These are phyloP conservation scores for Cheilosia impressa DNA, from an alignment of 2,888 invertebrate species.

Conservation along the genomic window DNA sequence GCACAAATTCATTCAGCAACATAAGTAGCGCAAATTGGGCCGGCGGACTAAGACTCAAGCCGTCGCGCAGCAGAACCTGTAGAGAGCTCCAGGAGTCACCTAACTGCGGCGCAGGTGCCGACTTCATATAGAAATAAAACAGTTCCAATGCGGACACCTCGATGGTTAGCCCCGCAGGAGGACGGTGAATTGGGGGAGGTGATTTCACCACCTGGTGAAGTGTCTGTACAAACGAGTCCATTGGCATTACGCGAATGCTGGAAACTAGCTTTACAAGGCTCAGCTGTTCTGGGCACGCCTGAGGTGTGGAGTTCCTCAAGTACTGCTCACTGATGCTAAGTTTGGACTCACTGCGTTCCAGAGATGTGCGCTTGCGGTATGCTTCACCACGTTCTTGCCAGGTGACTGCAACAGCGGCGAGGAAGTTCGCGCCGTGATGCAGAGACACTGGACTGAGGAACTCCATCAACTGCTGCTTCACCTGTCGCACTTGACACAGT, in stretches of 20 bases:
- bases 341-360: conserved; percentile 78
- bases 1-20: conserved; percentile 92
- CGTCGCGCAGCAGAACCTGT: conserved; percentile 90
- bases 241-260: conserved; percentile 92
- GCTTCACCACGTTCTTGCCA: conserved; percentile 90
- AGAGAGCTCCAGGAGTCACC: conserved; percentile 92
- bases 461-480: conserved; percentile 91
- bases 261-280: conserved; percentile 91
- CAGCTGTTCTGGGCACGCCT: conserved; percentile 88
- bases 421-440: conserved; percentile 91
- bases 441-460: conserved; percentile 93
- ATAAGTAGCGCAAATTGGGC: conserved; percentile 92
- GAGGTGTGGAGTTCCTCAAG: conserved; percentile 82
- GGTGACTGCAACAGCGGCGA: conserved; percentile 92
- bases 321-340: conserved; percentile 80
- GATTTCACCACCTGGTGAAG: conserved; percentile 92
- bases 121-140: conserved; percentile 90
- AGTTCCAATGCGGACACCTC: conserved; percentile 93
- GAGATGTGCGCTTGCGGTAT: conserved; percentile 83
- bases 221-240: conserved; percentile 92
- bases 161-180: conserved; percentile 86
- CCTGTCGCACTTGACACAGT: conserved; percentile 84
- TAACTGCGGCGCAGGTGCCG: conserved; percentile 88
- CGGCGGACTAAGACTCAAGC: conserved; percentile 88
- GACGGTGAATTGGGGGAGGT: conserved; percentile 86